Conservation (phyloP, 2,797 vertebrate genomes). For the Eleutherodactylus coqui region DNA sequence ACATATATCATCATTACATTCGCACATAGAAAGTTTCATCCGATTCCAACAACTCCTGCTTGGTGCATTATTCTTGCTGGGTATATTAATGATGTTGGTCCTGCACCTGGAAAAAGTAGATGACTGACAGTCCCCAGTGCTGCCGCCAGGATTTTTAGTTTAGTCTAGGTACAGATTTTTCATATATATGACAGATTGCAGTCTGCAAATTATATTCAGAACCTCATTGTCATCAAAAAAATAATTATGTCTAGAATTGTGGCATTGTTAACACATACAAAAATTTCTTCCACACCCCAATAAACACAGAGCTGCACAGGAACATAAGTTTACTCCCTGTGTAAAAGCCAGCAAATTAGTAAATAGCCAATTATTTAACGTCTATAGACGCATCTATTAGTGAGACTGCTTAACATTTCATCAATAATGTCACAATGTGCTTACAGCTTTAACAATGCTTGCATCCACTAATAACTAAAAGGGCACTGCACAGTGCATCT, state of each 20-base stretch:
- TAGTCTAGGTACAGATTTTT: neutral
- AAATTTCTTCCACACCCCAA: conserved; percentile 16
- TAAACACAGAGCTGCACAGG: neutral
- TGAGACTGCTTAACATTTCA: neutral
- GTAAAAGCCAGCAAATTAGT: neutral
- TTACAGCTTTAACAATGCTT: neutral
- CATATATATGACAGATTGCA: neutral
- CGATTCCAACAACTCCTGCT: too few species aligned
- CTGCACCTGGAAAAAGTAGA: neutral
- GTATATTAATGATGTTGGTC: neutral
- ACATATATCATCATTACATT: too few species aligned
- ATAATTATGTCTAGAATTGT: conserved; percentile 18
- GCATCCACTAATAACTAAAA: neutral
- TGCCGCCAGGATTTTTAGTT: neutral
- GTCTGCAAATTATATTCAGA: conserved; percentile 4
- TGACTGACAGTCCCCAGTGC: neutral
- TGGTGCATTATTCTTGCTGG: too few species aligned
- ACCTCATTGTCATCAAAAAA: neutral
- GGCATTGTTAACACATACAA: neutral
- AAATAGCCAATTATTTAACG: neutral
- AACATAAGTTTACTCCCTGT: neutral
- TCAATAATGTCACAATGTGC: neutral
- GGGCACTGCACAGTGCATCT: neutral
- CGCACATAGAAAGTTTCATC: too few species aligned
- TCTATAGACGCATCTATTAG: neutral